Conservation (phyloP, 2,888 invertebrate species). For the Apodemia zela region DNA sequence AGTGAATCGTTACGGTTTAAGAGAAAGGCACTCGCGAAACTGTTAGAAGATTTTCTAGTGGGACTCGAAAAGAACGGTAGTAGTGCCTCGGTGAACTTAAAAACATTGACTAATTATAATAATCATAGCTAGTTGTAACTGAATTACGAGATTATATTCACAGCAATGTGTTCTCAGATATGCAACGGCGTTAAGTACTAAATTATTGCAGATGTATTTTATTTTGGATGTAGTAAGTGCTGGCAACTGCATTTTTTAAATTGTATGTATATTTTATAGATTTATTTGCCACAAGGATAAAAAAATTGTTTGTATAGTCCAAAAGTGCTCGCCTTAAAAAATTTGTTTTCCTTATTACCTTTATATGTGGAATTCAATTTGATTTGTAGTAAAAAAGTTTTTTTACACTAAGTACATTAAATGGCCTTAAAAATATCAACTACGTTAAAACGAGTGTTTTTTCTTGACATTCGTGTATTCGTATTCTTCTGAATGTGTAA, state of each 20-base stretch:
- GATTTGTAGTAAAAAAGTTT: no score
- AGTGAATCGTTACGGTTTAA: conserved; percentile 89
- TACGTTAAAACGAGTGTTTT: no score
- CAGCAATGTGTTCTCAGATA: conserved; percentile 13
- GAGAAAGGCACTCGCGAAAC: conserved; percentile 84
- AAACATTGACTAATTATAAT: conserved; percentile 58
- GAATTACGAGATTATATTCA: conserved; percentile 27
- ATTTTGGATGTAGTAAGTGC: neutral
- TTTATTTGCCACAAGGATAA: no score
- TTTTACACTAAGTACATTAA: no score
- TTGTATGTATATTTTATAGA: no score
- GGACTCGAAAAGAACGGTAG: conserved; percentile 74
- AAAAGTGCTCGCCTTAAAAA: no score
- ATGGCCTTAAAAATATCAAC: no score
- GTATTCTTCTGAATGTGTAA: no score
- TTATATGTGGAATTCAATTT: no score
- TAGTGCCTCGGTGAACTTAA: conserved; percentile 63
- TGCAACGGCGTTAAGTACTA: conserved; percentile 11
- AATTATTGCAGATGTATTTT: conserved; percentile 2
- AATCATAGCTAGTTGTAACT: conserved; percentile 63
- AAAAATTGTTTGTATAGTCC: no score
- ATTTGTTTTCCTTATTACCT: no score
- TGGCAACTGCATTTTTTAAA: neutral
- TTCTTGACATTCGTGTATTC: no score
- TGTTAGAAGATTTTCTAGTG: conserved; percentile 83